Base-by-base conservation (phyloP, 2,797 vertebrate species). In the Hemibagrus guttatus region DNA sequence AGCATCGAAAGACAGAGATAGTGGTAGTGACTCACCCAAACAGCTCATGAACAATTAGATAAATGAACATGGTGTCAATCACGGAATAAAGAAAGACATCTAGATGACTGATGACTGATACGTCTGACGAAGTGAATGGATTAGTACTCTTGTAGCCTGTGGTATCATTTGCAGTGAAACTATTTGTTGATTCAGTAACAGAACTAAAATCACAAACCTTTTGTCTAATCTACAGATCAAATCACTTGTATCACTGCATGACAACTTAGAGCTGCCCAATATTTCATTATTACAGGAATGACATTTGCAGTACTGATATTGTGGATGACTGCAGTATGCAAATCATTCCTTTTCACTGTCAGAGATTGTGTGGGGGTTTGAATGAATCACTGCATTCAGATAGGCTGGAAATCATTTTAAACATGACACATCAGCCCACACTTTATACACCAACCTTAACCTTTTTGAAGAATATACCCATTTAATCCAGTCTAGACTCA, bases 351-450 rank as follows among this genome's bases (percentile, higher is more conserved):
- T 26, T 23, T 46, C 58, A n/a, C 31, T 81, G n/a, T 64, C 58
- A 80, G 58, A 66, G 80, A 52, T 49, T 83, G 46, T 83, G 17
- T 19, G 81, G 12, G 46, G 46, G 81, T 54, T 35, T 68, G 46
- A 69, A 69, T 83, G 19, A 83, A 69, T 83, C 64, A 83, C 81
- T 35, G n/a, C 23, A 68, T 49, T 66, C 39, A 52, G n/a, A 46
- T 83, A 28, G 46, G 11, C 81, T 83, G 49, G 13, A 69, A 54
- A 54, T 35, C 63, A 83, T 68, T 83, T 83, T 54, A 69, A 69
- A 35, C 63, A 83, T 83, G 42, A 17, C 16, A 46, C 80, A 28
- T n/a, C 59, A 64, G 23, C 61, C 80, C 80, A 82, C 80, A 82
- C 11, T 19, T 14, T 66, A 66, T 66, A 52, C n/a, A 66, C 39